These are phyloP conservation scores for Macropodus opercularis DNA, from an alignment of 2,797 vertebrate genomes.

Conservation along the genomic window DNA sequence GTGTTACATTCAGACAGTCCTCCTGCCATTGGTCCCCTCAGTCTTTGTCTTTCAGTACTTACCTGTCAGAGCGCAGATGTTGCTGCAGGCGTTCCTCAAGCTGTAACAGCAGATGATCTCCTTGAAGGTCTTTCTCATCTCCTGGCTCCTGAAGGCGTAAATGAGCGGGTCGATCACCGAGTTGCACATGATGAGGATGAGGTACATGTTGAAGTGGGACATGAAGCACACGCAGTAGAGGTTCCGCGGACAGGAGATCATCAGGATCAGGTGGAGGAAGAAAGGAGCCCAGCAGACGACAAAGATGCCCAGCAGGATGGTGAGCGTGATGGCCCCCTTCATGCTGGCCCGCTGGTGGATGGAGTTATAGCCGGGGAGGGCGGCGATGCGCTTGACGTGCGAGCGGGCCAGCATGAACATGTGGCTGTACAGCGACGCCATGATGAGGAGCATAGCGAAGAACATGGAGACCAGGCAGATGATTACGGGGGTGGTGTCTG, in stretches of 20 bases:
- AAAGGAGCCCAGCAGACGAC: conserved; percentile 97
- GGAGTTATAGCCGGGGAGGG: conserved; percentile 86
- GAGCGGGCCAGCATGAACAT: conserved; percentile 97
- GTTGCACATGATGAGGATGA: conserved; percentile 98
- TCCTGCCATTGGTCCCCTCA: conserved; percentile 15
- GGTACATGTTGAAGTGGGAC: conserved; percentile 97
- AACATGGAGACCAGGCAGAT: conserved; percentile 96
- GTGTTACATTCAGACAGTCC: conserved; percentile 7
- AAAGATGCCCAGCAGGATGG: conserved; percentile 95
- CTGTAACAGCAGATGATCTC: conserved; percentile 92
- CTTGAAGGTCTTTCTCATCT: conserved; percentile 96
- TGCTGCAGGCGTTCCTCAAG: conserved; percentile 81
- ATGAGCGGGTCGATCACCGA: conserved; percentile 95
- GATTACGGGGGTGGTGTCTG: conserved; percentile 90
- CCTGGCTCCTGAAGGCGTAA: conserved; percentile 96
- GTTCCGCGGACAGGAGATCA: conserved; percentile 94
- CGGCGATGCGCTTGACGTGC: conserved; percentile 93
- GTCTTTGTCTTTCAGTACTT: conserved; percentile 80
- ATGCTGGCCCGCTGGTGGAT: conserved; percentile 91
- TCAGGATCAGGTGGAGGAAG: conserved; percentile 95
- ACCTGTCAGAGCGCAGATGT: conserved; percentile 82
- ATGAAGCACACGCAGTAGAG: conserved; percentile 96
- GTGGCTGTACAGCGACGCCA: conserved; percentile 97
- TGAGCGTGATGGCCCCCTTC: conserved; percentile 95
- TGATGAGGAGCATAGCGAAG: conserved; percentile 94